Base-by-base conservation (phyloP, 2,113 vertebrate genomes). In the Phalacrocorax pelagicus region DNA sequence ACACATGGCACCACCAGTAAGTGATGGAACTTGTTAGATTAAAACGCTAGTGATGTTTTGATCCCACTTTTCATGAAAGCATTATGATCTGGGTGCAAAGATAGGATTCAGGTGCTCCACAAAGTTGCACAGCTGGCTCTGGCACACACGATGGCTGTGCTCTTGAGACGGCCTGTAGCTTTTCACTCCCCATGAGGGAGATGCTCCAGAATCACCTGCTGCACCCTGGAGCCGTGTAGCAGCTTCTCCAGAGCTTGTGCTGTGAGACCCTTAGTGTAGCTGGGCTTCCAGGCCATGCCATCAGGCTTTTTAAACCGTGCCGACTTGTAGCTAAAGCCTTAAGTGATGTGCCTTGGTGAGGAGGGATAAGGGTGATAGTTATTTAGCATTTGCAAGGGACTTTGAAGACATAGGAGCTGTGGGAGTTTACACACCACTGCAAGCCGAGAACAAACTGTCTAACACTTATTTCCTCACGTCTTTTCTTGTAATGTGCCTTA, bases 121-220 rank as follows among this genome's bases (percentile, higher is more conserved):
- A 69, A 69, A 32, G 58, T 46, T 30, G 13, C 2, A 0, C 14
- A 40, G 22, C 34, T 42, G 17, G 29, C 36, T 77, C 54, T 55
- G 46, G 30, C 71, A 36, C 27, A 34, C 3, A 0, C 8, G 3
- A 12, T 32, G 38, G 15, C 4, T 54, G 12, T n/a, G 23, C 6
- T 51, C 11, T 80, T n/a, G 32, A 71, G 36, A 5, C 1, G 5
- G 19, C 80, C 23, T 9, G 4, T 3, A 21, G 10, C 0, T 0
- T 3, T 62, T 62, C 6, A 6, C 24, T 63, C 14, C 15, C 24
- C 6, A 0, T 2, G 14, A 32, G 13, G 6, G 21, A 55, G 40
- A n/a, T 30, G 17, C 4, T n/a, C 55, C 38, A 63, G 38, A 21
- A 46, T n/a, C 44, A 42, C 17, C 42, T 21, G 10, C 8, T 63